Percentiles rank a stretch among this genome's conserved stretches.
Conservation (phyloP, 2,113 vertebrate species). For the Mesitornis unicolor region DNA sequence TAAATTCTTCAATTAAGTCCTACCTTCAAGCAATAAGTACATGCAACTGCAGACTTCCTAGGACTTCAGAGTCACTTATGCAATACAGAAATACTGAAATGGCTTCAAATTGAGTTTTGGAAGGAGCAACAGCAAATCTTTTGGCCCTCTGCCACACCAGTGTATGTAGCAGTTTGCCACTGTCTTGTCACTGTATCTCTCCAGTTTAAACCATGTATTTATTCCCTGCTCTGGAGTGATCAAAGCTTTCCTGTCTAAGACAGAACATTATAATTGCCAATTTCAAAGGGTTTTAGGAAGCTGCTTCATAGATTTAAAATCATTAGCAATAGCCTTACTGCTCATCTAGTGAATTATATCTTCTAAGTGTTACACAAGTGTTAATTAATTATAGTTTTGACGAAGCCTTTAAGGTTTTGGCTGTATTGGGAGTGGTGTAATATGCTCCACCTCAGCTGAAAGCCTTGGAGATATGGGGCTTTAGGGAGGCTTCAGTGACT, state of each 20-base stretch:
- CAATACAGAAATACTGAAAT: background rate
- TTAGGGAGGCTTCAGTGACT: background rate
- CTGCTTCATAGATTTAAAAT: background rate
- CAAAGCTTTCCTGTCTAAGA: conserved; percentile 17
- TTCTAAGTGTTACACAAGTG: background rate
- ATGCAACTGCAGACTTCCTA: background rate
- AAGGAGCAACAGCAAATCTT: conserved; percentile 5
- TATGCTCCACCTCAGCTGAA: background rate
- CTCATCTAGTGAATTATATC: background rate
- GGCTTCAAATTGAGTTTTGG: background rate
- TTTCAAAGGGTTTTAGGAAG: conserved; percentile 45
- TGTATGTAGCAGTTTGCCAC: background rate
- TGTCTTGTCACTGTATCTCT: background rate
- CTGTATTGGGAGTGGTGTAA: background rate
- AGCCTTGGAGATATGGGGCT: background rate
- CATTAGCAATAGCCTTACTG: background rate
- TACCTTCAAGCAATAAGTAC: background rate
- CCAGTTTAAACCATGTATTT: background rate
- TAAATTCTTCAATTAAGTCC: background rate
- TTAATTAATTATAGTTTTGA: conserved; percentile 35
- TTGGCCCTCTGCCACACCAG: background rate
- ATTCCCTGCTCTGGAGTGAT: conserved; percentile 7
- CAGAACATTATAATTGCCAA: conserved; percentile 25
- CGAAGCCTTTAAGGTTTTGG: background rate
- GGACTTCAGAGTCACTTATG: background rate